Base-by-base conservation (phyloP, 2,888 invertebrate species). In the Cataglyphis livida region DNA sequence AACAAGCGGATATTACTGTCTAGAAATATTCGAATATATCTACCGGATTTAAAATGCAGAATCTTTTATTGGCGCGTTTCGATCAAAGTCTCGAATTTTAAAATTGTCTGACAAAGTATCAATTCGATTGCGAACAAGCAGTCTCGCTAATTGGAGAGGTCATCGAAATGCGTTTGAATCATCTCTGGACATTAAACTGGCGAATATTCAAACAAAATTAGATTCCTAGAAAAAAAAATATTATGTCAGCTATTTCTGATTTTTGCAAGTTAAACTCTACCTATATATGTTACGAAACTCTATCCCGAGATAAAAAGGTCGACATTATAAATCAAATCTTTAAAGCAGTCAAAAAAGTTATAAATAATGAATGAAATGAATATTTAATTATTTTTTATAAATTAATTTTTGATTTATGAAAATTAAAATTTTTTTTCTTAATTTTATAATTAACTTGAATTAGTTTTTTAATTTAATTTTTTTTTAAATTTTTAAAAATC, bases 71-170 rank as follows among this genome's bases (percentile, higher is more conserved):
- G 59, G 32, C 3, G 51, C n/a, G n/a, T 32, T 32, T 32, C 21
- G 70, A 79, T 71, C 71, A 70, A 70, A 79, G 68, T 32, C 41
- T 41, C 66, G 28, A 65, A 78, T 61, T 70, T 12, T 61, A 35
- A 79, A 79, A 79, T 28, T 71, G 32, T 51, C 71, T 32, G 7
- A 9, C 57, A 35, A 79, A 79, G 70, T 35, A 44, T 59, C 61
- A 35, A 79, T 35, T 48, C 35, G 59, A 61, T 71, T 61, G 78
- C 59, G 54, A n/a, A 54, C 66, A 35, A 79, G 71, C 59, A 79
- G 59, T 79, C 44, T 59, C 44, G 57, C 65, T 79, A 79, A 79
- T 71, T 79, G 71, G 78, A 61, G 71, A 48, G 59, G 59, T 79
- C 78, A 59, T 44, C 59, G 71, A 59, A 78, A 61, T 44, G 44